phyloP scores from a whole-genome alignment of 2,888 invertebrate species.

The Leucophenga montana region DNA sequence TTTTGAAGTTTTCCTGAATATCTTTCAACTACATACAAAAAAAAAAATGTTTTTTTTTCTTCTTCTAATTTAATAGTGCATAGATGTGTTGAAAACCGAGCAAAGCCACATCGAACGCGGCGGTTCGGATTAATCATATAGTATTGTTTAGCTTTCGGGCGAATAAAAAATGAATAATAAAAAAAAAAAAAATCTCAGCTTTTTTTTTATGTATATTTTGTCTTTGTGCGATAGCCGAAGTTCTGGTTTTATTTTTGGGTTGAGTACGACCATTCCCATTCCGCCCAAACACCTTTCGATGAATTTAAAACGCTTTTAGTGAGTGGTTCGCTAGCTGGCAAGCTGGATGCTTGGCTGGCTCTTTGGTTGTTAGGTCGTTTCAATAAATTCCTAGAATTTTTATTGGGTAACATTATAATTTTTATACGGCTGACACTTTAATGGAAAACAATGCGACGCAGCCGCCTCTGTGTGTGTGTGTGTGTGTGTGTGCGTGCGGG shows the following conservation, averaged over 20 bases:
- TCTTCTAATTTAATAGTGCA: conserved; percentile 19
- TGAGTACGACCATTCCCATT: conserved; percentile 7
- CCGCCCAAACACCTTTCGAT: conserved; percentile 20
- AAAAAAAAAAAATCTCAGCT: background rate
- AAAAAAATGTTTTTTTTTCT: background rate
- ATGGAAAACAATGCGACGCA: conserved; percentile 16
- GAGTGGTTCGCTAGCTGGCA: background rate
- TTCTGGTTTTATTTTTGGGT: background rate
- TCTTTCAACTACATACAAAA: background rate
- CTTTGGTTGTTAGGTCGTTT: background rate
- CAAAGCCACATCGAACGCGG: conserved; percentile 2
- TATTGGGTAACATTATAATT: conserved; percentile 24
- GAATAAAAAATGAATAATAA: background rate
- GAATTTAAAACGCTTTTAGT: conserved; percentile 5
- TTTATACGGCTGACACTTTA: conserved; percentile 25
- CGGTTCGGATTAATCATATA: conserved; percentile 19
- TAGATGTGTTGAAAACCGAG: conserved; percentile 19
- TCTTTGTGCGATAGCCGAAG: no score
- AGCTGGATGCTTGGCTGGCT: no score
- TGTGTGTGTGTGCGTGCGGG: background rate
- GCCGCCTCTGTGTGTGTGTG: background rate
- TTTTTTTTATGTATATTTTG: conserved; percentile 1
- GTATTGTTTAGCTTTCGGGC: conserved; percentile 11
- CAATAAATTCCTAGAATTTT: conserved; percentile 27
- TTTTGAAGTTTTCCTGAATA: background rate